Evolutionary conservation across 2,113 vertebrate species (phyloP), one percentile per base, ranked within the genome.

Genomic region (Sinocyclocheilus maitianheensis): DNA sequence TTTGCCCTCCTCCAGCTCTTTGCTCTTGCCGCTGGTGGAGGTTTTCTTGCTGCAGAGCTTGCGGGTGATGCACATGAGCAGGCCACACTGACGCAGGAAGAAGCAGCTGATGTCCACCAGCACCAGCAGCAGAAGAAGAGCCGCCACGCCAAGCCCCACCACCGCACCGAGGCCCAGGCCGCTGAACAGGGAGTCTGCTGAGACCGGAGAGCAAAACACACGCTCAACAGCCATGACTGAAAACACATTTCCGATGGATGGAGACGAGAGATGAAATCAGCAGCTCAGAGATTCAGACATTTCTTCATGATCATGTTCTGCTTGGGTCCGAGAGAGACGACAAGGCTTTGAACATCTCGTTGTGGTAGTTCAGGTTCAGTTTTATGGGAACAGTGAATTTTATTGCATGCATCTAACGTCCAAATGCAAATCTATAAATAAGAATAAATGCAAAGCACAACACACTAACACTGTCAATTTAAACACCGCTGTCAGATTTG

Each of bases 1-100:
- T 87, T 99, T 99, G 84, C 98, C 98, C 94, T 99, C 97, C 93
- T 99, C 98, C 0, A 97, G 91, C 58, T 99, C 98, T 93, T 98
- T 99, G 89, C 96, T 97, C 91, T 99, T 98, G 86, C 96, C 95
- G 83, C 96, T 97, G 87, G 97, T 97, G 72, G 96, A 94, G 12
- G 95, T 97, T 80, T 98, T 99, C 93, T 98, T 99, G 87, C 98
- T 96, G 81, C 98, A 99, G 76, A 99, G 94, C 26, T 96, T 96
- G 89, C 96, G 96, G 40, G 96, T 98, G 93, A 99, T 97, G 92
- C 96, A 99, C 97, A 99, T 99, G 74, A 99, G 92, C 80, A 99
- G 91, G 86, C 98, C 98, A 40, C 98, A 98, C 93, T 98, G 97
- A 43, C 97, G 95, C 86, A 97, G 93, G 93, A 99, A 99, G 95